Evolutionary conservation across 2,113 vertebrate genomes (phyloP), one percentile per base, ranked within the genome.

Genomic region (Tapirus terrestris): DNA sequence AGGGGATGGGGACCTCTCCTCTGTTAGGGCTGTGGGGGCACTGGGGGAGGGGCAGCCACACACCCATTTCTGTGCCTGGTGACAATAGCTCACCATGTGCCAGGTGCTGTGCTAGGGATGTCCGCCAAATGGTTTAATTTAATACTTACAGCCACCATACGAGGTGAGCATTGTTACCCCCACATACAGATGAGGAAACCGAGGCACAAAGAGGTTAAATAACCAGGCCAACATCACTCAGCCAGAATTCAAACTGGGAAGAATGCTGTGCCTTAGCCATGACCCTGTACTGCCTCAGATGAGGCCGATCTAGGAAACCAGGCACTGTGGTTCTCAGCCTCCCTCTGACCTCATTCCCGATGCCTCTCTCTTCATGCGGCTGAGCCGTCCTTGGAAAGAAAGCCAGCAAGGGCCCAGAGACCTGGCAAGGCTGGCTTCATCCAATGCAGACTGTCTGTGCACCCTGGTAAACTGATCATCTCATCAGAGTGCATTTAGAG

Each of bases 401-500:
- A 70, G 36, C 25, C 20, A 20, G 61, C 9, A 21, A 33, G 73
- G 18, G 29, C 9, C 29, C 25, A 75, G 97, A 75, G 51, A 36
- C 56, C 51, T 58, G 77, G 87, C 77, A 16, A 80, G 10, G 33
- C 58, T 3, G 11, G 45, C 0, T 2, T 51, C 68, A 48, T 36
- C 5, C 0, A 27, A 27, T 3, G 8, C 18, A 76, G 70, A 48
- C 67, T 33, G 23, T 17, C 63, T 12, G 33, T 27, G 80, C 0
- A 1, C 45, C 18, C 80, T 0, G 82, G 88, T 79, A 95, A 97
- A 93, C 1, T 0, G 93, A 93, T 94, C 89, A 31, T 67, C 96
- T 97, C 68, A 77, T 97, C 92, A 97, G 92, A 63, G 20, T 8
- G 73, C 20, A 70, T 97, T 94, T 97, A 93, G 83, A 97, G 95